Percentiles rank a stretch among this genome's conserved stretches.
phyloP scores from a whole-genome alignment of 2,113 vertebrate genomes.

The Australoheros scitulus region DNA sequence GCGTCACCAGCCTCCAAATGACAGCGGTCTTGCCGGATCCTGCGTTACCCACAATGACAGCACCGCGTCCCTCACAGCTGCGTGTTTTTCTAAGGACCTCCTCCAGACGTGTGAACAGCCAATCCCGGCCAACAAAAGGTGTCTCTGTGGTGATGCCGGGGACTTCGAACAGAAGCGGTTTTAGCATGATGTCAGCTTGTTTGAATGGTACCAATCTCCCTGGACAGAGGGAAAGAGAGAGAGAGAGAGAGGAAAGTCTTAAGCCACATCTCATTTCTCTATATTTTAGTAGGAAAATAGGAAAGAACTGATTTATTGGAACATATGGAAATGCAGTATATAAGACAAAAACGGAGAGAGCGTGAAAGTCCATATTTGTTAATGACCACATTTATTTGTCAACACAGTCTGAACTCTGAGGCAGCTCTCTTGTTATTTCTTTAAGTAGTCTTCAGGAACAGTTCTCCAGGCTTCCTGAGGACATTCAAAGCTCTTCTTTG shows the following conservation, averaged over 20 bases:
- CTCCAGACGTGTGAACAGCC: slow-evolving; percentile 92
- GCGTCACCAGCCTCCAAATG: slow-evolving; percentile 92
- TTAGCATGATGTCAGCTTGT: slow-evolving; percentile 94
- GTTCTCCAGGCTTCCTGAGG: background rate
- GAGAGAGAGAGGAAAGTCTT: background rate
- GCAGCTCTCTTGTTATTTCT: background rate
- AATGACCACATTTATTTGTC: background rate
- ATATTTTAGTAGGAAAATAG: background rate
- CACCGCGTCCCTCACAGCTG: slow-evolving; percentile 84
- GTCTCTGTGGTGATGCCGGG: slow-evolving; percentile 92
- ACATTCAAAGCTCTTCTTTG: background rate
- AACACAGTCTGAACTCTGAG: background rate
- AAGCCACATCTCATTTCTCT: background rate
- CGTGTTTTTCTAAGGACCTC: slow-evolving; percentile 83
- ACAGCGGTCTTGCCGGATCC: slow-evolving; percentile 96
- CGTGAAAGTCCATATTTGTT: background rate
- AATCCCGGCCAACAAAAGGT: slow-evolving; percentile 92
- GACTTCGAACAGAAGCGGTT: slow-evolving; percentile 97
- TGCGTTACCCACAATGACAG: slow-evolving; percentile 88
- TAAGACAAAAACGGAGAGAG: background rate
- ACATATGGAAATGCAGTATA: background rate
- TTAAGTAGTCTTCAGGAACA: background rate
- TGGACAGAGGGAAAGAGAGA: slow-evolving; percentile 59
- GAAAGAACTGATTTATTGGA: background rate
- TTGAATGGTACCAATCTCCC: slow-evolving; percentile 92